These are phyloP conservation scores for Oryzias woworae DNA, from an alignment of 2,113 vertebrate species.

Conservation along the genomic window DNA sequence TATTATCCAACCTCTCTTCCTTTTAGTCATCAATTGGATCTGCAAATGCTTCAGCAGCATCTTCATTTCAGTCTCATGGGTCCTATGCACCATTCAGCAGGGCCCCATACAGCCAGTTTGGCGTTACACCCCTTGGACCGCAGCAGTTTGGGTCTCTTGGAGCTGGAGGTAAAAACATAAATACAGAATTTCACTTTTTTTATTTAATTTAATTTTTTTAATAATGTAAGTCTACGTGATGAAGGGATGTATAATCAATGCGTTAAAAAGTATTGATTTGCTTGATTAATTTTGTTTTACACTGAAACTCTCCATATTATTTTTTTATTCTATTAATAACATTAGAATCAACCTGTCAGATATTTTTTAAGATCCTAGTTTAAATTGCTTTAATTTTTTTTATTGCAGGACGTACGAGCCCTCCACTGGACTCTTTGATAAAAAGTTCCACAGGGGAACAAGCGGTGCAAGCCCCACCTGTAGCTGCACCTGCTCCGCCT, in stretches of 20 bases:
- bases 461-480: conserved; percentile 80
- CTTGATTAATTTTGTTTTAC: too few relatives aligned
- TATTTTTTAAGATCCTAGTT: background rate
- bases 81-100: conserved; percentile 89
- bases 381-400: background rate
- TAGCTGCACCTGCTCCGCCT: conserved; percentile 68
- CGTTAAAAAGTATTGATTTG: too few relatives aligned
- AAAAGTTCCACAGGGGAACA: conserved; percentile 86
- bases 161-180: conserved; percentile 74
- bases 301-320: background rate
- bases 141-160: conserved; percentile 87
- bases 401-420: conserved; percentile 82
- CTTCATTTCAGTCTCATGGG: conserved; percentile 87
- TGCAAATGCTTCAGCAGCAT: conserved; percentile 70
- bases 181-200: too few relatives aligned
- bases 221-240: too few relatives aligned
- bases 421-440: conserved; percentile 82
- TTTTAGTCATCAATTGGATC: conserved; percentile 90
- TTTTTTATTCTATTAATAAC: background rate
- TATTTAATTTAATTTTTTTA: too few relatives aligned
- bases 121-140: conserved; percentile 78
- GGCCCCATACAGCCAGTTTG: conserved; percentile 91
- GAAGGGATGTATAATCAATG: too few relatives aligned
- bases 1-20: conserved; percentile 7
- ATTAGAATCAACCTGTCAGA: background rate